Evolutionary conservation across 2,113 vertebrate genomes (phyloP).

Genomic region (Malurus cyaneus): DNA sequence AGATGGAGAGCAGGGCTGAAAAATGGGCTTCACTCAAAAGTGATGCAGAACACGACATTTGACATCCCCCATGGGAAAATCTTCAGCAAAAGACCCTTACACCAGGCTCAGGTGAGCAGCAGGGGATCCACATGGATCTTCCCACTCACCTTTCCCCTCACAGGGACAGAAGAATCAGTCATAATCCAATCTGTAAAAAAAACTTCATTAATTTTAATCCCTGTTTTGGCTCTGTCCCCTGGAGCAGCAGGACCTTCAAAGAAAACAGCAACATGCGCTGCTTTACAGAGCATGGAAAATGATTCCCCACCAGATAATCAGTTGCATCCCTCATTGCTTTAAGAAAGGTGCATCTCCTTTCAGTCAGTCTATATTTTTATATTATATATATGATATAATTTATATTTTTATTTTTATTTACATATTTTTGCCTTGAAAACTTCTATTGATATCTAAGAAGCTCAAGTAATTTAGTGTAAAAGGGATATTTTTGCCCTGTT

Average conservation of each 20-base stretch:
- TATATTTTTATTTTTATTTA: not conserved
- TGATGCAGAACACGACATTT: not conserved
- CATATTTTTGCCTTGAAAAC: not conserved
- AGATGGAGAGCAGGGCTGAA: not conserved
- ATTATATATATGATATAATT: not conserved
- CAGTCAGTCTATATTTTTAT: not conserved
- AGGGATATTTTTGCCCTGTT: not conserved
- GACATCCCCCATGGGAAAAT: too few species aligned
- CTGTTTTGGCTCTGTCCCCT: not conserved
- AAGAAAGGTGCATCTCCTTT: not conserved
- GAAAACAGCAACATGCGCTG: not conserved
- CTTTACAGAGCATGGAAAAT: not conserved
- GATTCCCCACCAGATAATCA: not conserved
- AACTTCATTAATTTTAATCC: not conserved
- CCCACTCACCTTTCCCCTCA: not conserved
- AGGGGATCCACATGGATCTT: not conserved
- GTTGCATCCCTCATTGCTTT: not conserved
- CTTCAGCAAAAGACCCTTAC: not conserved
- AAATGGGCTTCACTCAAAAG: not conserved
- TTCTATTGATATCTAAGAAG: not conserved
- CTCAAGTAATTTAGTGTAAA: not conserved
- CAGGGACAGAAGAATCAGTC: not conserved
- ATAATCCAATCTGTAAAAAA: not conserved
- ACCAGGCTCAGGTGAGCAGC: not conserved
- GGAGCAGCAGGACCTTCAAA: not conserved